Evolutionary conservation across 2,888 invertebrate genomes (phyloP).

Genomic region (Aleiodes testaceus): DNA sequence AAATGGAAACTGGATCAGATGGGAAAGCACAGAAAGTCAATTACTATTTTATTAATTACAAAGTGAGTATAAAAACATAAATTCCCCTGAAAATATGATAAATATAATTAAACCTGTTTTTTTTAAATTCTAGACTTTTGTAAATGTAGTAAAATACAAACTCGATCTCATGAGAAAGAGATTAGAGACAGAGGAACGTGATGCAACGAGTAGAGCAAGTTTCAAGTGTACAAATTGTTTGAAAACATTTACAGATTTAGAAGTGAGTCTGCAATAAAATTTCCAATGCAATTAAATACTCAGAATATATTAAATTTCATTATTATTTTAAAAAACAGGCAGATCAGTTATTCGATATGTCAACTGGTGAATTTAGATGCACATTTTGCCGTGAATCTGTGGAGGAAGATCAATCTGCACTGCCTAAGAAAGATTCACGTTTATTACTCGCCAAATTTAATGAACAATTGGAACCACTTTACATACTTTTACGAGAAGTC

Average conservation of each 20-base stretch:
- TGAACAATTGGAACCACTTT: conserved; percentile 94
- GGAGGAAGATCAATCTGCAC: conserved; percentile 94
- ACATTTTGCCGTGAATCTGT: conserved; percentile 92
- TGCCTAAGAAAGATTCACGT: conserved; percentile 94
- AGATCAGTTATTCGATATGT: conserved; percentile 90
- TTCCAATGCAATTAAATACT: not conserved
- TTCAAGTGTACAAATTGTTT: conserved; percentile 94
- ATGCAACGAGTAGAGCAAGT: conserved; percentile 95
- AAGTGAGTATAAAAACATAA: conserved; percentile 71
- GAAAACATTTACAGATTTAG: conserved; percentile 96
- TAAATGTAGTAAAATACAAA: conserved; percentile 98
- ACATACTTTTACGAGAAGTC: conserved; percentile 89
- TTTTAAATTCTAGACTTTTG: conserved; percentile 80
- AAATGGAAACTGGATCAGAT: conserved; percentile 96
- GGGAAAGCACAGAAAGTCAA: conserved; percentile 97
- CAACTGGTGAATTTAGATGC: conserved; percentile 89
- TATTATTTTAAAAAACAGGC: conserved; percentile 75
- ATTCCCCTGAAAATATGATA: not conserved
- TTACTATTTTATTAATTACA: conserved; percentile 98
- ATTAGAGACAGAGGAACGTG: conserved; percentile 95
- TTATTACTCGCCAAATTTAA: conserved; percentile 93
- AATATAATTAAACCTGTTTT: not conserved
- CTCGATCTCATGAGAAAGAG: conserved; percentile 95
- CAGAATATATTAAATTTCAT: not conserved
- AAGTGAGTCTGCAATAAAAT: conserved; percentile 75